phyloP scores from a whole-genome alignment of 2,113 vertebrate genomes.

The Coturnix japonica region DNA sequence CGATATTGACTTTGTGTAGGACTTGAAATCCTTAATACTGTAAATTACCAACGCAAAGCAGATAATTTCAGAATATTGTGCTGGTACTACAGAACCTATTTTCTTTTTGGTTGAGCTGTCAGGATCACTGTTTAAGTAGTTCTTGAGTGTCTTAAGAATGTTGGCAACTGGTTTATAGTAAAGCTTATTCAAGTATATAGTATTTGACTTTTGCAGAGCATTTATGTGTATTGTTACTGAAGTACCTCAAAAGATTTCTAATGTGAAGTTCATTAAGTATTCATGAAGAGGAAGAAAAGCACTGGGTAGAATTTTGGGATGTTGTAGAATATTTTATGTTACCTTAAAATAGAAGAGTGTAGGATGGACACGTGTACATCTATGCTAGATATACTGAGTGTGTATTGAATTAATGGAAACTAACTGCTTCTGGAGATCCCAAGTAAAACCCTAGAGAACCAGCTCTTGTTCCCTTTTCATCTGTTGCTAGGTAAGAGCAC shows the following conservation, averaged over 20 bases:
- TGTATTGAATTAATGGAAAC: background rate
- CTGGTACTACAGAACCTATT: background rate
- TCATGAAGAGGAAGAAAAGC: background rate
- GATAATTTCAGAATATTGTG: background rate
- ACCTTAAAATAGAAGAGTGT: background rate
- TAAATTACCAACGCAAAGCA: background rate
- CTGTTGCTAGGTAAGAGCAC: background rate
- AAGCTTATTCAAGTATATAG: background rate
- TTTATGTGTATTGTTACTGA: background rate
- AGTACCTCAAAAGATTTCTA: background rate
- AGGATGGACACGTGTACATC: accelerated
- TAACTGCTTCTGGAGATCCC: background rate
- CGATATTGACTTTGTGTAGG: conserved; percentile 67
- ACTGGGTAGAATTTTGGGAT: background rate
- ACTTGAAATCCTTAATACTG: background rate
- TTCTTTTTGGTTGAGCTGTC: background rate
- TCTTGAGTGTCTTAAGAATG: background rate
- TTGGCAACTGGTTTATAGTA: background rate
- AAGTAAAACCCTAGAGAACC: accelerated
- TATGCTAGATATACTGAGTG: background rate
- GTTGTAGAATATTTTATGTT: background rate
- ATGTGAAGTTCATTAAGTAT: background rate
- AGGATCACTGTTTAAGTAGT: background rate
- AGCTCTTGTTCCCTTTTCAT: background rate
- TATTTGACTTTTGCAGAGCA: background rate